Conservation (phyloP, 2,113 vertebrate genomes). For the Phainopepla nitens region DNA sequence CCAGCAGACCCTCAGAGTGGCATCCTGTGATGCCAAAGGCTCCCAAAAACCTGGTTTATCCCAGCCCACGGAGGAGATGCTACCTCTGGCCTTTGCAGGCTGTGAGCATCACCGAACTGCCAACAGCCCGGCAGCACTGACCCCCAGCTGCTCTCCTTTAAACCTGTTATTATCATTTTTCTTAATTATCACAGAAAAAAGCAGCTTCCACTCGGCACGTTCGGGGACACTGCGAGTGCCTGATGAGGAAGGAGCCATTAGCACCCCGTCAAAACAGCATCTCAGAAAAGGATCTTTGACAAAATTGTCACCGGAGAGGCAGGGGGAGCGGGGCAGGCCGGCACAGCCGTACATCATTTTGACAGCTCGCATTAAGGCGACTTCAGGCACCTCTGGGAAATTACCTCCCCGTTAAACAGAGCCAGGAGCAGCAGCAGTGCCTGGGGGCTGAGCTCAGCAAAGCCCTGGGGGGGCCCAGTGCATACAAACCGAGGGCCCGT, state of each 20-base stretch:
- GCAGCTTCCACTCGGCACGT: neutral
- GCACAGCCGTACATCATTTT: conserved; percentile 62
- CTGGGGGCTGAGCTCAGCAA: neutral
- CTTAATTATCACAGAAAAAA: neutral
- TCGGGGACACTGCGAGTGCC: neutral
- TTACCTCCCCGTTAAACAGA: conserved; percentile 38
- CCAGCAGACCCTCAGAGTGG: fast-evolving
- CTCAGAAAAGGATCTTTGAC: conserved; percentile 64
- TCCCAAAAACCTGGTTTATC: neutral
- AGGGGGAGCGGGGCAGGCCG: conserved; percentile 56
- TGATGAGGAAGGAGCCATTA: conserved; percentile 59
- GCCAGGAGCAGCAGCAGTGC: neutral
- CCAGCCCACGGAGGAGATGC: neutral
- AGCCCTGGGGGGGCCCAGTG: neutral
- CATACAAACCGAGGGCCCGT: fast-evolving
- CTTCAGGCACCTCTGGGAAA: conserved; percentile 62
- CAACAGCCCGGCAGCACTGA: neutral
- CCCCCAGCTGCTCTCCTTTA: neutral
- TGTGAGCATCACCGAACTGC: neutral
- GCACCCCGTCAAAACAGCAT: conserved; percentile 65
- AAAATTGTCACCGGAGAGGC: conserved; percentile 69
- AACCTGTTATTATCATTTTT: neutral
- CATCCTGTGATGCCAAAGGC: fast-evolving
- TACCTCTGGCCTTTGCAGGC: neutral
- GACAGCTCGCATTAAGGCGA: conserved; percentile 66